phyloP scores from a whole-genome alignment of 2,797 vertebrate species.

The Myiotriccus ornatus region DNA sequence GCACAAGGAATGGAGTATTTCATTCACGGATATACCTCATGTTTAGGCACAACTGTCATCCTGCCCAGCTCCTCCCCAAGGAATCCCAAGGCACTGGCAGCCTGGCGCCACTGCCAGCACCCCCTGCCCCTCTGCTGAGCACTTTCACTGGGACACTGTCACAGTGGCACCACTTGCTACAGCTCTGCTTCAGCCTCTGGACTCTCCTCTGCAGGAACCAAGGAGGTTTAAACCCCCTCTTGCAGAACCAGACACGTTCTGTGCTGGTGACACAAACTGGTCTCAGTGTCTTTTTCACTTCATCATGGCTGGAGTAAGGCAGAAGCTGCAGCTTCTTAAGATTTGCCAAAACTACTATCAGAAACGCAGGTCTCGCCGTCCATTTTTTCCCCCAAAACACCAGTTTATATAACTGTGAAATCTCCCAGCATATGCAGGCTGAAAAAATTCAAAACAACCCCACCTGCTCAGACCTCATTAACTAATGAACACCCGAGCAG shows the following conservation, averaged over 20 bases:
- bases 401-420: neutral
- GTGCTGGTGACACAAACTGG: neutral
- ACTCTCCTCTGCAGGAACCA: neutral
- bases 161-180: neutral
- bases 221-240: neutral
- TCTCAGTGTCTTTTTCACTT: neutral
- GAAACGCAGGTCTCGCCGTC: neutral
- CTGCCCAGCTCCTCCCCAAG: neutral
- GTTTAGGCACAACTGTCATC: neutral
- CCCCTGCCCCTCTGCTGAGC: neutral
- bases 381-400: neutral
- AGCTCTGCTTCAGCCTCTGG: neutral
- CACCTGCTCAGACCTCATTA: neutral
- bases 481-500: neutral
- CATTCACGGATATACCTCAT: neutral
- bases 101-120: neutral
- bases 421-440: neutral
- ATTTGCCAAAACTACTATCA: neutral
- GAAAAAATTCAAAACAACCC: neutral
- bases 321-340: neutral
- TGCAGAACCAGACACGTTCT: neutral
- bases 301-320: neutral
- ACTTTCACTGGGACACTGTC: fast-evolving
- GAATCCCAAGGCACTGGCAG: neutral
- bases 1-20: neutral